phyloP scores from a whole-genome alignment of 53 echinoderm and acorn worm genomes.

The Glandiceps talaboti region DNA sequence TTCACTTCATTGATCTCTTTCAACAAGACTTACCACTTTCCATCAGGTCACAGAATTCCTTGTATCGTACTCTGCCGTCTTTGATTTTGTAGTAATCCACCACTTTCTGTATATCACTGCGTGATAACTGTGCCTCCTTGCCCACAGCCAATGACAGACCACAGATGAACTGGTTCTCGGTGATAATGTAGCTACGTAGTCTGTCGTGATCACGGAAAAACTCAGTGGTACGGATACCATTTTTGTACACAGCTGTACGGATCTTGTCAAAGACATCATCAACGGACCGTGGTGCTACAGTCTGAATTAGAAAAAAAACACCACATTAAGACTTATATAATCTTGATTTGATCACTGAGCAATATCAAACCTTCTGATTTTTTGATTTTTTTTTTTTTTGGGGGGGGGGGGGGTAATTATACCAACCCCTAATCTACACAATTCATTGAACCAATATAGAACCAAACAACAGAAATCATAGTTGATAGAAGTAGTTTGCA shows the following conservation, averaged over 20 bases:
- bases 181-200: slow-evolving; percentile 81
- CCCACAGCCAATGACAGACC: slow-evolving; percentile 81
- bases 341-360: too few relatives aligned
- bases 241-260: slow-evolving; percentile 85
- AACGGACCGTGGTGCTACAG: slow-evolving; percentile 35
- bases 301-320: too few relatives aligned
- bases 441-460: too few relatives aligned
- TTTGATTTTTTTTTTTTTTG: too few relatives aligned
- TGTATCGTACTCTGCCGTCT: slow-evolving; percentile 80
- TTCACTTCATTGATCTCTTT: too few relatives aligned
- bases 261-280: slow-evolving; percentile 69
- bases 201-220: slow-evolving; percentile 98
- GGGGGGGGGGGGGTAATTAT: too few relatives aligned
- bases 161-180: slow-evolving; percentile 96
- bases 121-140: slow-evolving; percentile 56
- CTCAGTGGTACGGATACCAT: slow-evolving; percentile 92
- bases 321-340: too few relatives aligned
- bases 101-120: slow-evolving; percentile 76
- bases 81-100: slow-evolving; percentile 61
- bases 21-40: slow-evolving; percentile 88
- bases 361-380: too few relatives aligned
- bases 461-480: too few relatives aligned
- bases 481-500: too few relatives aligned
- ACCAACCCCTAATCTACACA: too few relatives aligned
- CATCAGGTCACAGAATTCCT: slow-evolving; percentile 90